These are phyloP conservation scores for Syrmaticus mikado DNA, from an alignment of 2,113 vertebrate genomes.

Conservation along the genomic window DNA sequence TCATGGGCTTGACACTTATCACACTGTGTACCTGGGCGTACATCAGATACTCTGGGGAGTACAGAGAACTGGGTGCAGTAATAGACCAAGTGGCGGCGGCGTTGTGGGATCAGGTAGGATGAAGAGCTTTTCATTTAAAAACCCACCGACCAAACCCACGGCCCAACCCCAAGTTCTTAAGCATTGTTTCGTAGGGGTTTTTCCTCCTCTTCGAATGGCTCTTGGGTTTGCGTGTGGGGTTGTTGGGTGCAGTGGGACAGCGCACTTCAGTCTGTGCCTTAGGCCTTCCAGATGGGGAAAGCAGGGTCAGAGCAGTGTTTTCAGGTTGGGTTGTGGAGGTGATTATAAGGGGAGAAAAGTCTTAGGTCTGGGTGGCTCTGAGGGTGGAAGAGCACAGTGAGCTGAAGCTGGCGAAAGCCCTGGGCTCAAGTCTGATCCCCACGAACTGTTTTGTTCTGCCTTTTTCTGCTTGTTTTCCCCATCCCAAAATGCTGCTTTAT, in stretches of 20 bases:
- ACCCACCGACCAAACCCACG: neutral
- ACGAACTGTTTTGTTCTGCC: neutral
- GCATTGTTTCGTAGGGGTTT: neutral
- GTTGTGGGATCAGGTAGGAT: slow-evolving; percentile 96
- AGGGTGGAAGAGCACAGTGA: no score
- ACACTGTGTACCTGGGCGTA: slow-evolving; percentile 99
- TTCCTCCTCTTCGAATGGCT: neutral
- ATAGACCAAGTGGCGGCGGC: slow-evolving; percentile 99
- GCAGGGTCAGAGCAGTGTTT: neutral
- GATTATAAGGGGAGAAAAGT: neutral
- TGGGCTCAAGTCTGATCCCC: neutral
- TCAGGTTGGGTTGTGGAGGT: neutral
- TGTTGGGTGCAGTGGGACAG: neutral
- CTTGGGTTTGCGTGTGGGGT: neutral
- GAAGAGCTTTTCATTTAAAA: neutral
- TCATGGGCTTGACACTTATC: slow-evolving; percentile 97
- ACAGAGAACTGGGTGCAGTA: slow-evolving; percentile 95
- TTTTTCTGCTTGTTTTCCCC: neutral
- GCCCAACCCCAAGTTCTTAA: neutral
- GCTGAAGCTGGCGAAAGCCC: no score
- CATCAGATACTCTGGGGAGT: slow-evolving; percentile 98
- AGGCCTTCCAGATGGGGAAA: neutral
- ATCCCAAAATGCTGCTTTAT: accelerated
- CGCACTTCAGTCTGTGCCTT: accelerated
- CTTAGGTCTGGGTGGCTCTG: neutral